Evolutionary conservation across 92 coral and sea anemone species (phyloP).

Genomic region (Phenganax marumi): DNA sequence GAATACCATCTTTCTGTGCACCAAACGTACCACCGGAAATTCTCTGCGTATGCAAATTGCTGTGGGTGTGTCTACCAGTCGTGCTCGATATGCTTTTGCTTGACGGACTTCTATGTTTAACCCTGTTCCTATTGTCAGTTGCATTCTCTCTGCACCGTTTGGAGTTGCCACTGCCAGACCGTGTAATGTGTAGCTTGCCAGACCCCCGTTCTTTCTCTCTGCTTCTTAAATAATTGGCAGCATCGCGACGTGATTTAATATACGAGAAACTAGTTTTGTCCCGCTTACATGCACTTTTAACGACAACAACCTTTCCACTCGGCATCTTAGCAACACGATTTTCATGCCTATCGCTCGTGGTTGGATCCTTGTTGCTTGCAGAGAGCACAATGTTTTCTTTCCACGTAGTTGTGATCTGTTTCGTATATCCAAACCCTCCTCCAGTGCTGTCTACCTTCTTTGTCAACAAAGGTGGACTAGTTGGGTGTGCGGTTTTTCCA

Average conservation of each 20-base stretch:
- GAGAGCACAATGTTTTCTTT: background rate
- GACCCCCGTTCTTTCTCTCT: background rate
- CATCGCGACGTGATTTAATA: background rate
- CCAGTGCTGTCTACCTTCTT: background rate
- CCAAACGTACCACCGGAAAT: background rate
- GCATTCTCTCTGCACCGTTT: background rate
- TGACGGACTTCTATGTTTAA: constrained; percentile 1
- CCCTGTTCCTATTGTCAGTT: background rate
- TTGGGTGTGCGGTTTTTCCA: background rate
- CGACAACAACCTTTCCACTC: background rate
- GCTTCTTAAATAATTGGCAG: background rate
- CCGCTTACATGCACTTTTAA: background rate
- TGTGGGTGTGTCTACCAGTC: background rate
- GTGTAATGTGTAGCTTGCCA: background rate
- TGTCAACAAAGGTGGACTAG: background rate
- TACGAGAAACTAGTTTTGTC: background rate
- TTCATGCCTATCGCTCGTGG: background rate
- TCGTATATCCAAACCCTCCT: constrained; percentile 7
- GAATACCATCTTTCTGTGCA: background rate
- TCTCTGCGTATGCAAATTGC: background rate
- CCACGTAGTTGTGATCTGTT: constrained; percentile 17
- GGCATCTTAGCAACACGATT: background rate
- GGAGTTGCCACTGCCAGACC: background rate
- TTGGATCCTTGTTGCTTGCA: background rate
- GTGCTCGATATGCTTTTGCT: background rate